These are phyloP conservation scores for Callimico goeldii DNA, from an alignment of 2,797 vertebrate genomes.

Conservation along the genomic window DNA sequence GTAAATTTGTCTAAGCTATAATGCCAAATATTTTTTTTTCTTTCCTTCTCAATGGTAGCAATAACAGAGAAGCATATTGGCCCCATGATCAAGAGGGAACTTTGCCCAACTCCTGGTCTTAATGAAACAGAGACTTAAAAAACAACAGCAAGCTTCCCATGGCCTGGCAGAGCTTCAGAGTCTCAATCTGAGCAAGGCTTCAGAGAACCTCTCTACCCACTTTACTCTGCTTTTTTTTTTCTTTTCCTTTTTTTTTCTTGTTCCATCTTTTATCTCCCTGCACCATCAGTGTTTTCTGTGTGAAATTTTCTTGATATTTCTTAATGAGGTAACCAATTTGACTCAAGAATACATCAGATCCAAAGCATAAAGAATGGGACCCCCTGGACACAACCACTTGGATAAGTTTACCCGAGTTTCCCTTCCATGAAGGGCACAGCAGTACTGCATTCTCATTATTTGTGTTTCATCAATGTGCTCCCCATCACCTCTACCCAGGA, in stretches of 20 bases:
- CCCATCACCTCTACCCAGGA: background rate
- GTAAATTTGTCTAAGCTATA: constrained; percentile 73
- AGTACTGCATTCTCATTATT: background rate
- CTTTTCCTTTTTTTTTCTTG: background rate
- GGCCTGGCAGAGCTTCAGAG: constrained; percentile 67
- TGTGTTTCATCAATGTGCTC: background rate
- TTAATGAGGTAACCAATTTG: background rate
- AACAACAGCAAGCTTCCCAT: constrained; percentile 58
- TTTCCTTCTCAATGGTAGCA: constrained; percentile 46
- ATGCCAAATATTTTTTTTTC: constrained; percentile 73
- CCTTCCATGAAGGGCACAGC: background rate
- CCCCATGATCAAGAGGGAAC: constrained; percentile 48
- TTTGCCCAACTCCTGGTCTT: constrained; percentile 74
- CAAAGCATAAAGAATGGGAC: background rate
- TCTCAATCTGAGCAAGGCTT: constrained; percentile 32
- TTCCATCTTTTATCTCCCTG: too few relatives aligned
- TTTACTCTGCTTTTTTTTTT: background rate
- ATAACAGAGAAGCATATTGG: constrained; percentile 60
- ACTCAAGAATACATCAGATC: background rate
- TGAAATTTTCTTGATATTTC: constrained; percentile 17
- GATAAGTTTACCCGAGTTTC: background rate
- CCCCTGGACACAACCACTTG: background rate
- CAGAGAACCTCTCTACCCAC: background rate
- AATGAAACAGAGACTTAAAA: constrained; percentile 71
- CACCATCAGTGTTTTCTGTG: background rate